A percentile compares a stretch with the other conserved stretches of the same genome.
phyloP scores from a whole-genome alignment of 1,140 invertebrate species.

The Zophobas morio region DNA sequence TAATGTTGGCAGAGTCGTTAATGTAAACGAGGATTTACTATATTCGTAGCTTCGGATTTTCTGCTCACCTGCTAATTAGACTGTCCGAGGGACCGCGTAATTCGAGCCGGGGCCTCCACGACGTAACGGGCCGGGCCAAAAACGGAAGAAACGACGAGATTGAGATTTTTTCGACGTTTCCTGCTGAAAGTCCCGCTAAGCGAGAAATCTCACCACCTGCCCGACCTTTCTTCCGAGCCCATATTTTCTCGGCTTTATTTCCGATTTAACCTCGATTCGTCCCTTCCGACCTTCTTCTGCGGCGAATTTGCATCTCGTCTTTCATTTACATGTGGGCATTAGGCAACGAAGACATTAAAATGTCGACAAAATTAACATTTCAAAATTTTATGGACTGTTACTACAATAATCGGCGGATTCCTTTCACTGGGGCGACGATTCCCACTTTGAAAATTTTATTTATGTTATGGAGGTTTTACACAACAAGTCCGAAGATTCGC shows the following conservation, averaged over 20 bases:
- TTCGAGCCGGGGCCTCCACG: too few species aligned
- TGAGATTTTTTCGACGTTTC: too few species aligned
- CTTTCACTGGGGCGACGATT: not conserved
- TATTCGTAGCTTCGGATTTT: slow-evolving; percentile 23
- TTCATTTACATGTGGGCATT: not conserved
- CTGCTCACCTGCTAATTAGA: slow-evolving; percentile 26
- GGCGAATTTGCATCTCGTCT: not conserved
- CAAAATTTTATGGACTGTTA: not conserved
- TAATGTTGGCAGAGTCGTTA: slow-evolving; percentile 23
- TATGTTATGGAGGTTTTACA: not conserved
- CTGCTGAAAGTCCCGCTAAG: too few species aligned
- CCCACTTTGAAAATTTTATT: not conserved
- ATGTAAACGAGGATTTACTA: slow-evolving; percentile 41
- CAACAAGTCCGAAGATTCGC: not conserved
- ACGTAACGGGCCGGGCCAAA: too few species aligned
- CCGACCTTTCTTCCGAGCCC: too few species aligned
- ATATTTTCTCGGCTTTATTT: not conserved
- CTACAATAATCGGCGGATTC: not conserved
- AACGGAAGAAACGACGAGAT: too few species aligned
- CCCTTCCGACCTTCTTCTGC: not conserved
- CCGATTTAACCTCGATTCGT: not conserved
- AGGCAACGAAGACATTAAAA: not conserved
- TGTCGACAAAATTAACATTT: slow-evolving; percentile 1
- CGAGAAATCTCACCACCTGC: too few species aligned
- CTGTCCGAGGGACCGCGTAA: too few species aligned